Evolutionary conservation across 2,888 invertebrate species (phyloP).

Genomic region (Gari tellinella): DNA sequence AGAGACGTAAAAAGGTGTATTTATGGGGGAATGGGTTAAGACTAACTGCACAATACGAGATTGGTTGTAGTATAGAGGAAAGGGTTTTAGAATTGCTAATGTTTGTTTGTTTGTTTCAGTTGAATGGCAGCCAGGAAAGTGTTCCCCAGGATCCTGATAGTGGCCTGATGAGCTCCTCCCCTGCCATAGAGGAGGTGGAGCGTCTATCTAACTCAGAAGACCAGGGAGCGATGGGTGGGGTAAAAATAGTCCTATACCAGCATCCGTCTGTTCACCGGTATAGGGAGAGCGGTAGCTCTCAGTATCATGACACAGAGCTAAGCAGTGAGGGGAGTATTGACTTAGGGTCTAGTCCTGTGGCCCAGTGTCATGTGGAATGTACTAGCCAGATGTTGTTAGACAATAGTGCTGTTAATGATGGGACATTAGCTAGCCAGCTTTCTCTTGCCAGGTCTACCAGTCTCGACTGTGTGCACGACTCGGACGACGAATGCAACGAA

Average conservation of each 20-base stretch:
- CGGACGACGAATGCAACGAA: slow-evolving; percentile 72
- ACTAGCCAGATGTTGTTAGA: slow-evolving; percentile 42
- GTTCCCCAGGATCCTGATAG: slow-evolving; percentile 75
- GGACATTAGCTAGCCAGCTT: neutral
- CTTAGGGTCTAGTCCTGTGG: slow-evolving; percentile 48
- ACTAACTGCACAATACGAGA: too few relatives aligned
- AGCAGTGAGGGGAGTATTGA: slow-evolving; percentile 55
- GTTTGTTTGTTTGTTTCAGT: slow-evolving; percentile 51
- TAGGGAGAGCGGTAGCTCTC: slow-evolving; percentile 46
- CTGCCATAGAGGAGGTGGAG: slow-evolving; percentile 69
- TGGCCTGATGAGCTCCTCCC: slow-evolving; percentile 65
- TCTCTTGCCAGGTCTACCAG: slow-evolving; percentile 45
- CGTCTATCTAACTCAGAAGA: slow-evolving; percentile 72
- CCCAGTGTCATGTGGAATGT: slow-evolving; percentile 60
- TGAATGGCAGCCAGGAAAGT: slow-evolving; percentile 78
- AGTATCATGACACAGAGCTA: slow-evolving; percentile 42
- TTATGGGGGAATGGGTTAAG: too few relatives aligned
- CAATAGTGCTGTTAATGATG: slow-evolving; percentile 16
- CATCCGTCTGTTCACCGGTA: slow-evolving; percentile 66
- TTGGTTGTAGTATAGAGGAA: too few relatives aligned
- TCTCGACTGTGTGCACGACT: slow-evolving; percentile 55
- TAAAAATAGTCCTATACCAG: slow-evolving; percentile 75
- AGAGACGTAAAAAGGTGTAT: too few relatives aligned
- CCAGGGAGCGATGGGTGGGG: slow-evolving; percentile 68
- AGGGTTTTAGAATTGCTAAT: too few relatives aligned